phyloP scores from a whole-genome alignment of 2,888 invertebrate genomes.

The Pheosia gnoma region DNA sequence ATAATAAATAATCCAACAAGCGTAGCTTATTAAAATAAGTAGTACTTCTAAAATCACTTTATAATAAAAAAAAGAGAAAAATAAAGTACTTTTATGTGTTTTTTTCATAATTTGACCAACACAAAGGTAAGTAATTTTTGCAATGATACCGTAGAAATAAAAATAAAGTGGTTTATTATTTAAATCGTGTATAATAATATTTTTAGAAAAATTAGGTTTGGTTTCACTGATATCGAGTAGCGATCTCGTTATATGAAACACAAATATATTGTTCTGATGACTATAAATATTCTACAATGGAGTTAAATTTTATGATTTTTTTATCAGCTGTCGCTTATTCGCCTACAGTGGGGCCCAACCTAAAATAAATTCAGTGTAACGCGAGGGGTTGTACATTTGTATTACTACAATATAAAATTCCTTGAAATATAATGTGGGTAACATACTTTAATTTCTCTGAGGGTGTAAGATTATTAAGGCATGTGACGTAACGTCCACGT shows the following conservation, averaged over 20 bases:
- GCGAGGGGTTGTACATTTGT: constrained; percentile 1
- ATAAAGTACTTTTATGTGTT: neutral
- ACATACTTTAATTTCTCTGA: constrained; percentile 32
- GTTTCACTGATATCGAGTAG: neutral
- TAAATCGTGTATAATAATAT: neutral
- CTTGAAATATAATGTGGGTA: constrained; percentile 19
- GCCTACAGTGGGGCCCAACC: constrained; percentile 5
- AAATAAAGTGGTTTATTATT: constrained; percentile 12
- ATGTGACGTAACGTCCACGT: constrained; percentile 23
- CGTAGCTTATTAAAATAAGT: no score
- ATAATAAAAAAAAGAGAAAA: no score
- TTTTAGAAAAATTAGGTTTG: neutral
- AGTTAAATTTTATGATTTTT: no score
- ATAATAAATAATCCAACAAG: no score
- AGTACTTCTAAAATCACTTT: no score
- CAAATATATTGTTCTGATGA: no score
- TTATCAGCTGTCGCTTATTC: neutral
- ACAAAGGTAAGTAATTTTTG: neutral
- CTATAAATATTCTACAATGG: no score
- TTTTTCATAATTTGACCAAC: neutral
- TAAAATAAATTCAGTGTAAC: constrained; percentile 6
- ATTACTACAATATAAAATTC: constrained; percentile 19
- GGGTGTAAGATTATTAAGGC: constrained; percentile 12
- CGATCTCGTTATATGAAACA: no score
- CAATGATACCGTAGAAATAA: neutral